Evolutionary conservation across 2,888 invertebrate species (phyloP), one percentile per base, ranked within the genome.

Genomic region (Lissocephala sabroskyi): DNA sequence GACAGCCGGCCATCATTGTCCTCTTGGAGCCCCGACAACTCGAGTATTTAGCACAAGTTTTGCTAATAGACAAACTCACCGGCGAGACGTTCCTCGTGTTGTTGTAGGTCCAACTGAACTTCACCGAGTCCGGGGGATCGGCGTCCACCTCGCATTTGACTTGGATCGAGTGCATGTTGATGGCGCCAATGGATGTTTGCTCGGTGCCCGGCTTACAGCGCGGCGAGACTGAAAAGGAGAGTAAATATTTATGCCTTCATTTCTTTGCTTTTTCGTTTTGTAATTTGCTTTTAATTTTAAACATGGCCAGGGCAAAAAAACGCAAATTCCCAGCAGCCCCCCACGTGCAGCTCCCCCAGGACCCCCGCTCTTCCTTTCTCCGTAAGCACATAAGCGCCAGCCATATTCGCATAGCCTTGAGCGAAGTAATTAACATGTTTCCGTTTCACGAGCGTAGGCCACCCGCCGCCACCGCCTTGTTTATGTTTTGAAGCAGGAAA

Each of bases 31-130:
- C 10, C 10, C 6, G 35, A 10, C 16, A 16, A 7, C 16, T 10
- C 19, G 28, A 65, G 68, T 70, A 68, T 76, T 68, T 76, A 73
- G 62, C 62, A 65, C 63, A 65, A 74, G 74, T 76, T 76, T 43
- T 59, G 48, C 65, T 61, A 75, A 75, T 64, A 53, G 65, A 37
- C 42, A 41, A 28, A 79, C 86, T 84, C 79, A 93, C 90, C 51
- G 93, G 92, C 51, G 91, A 86, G 43, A 93, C 92, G 79, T 91
- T 91, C 59, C 88, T 88, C 26, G 92, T 92, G 19, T 91, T 91
- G 81, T 94, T 94, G 81, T 92, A 93, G 9, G 94, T 94, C 94
- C 94, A 94, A 63, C 91, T 92, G 82, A 94, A 94, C 66, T 90
- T 87, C 29, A 92, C 85, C 0, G 88, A 87, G 45, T 90, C 89